Base-by-base conservation (phyloP, 2,888 invertebrate genomes). In the Muschampia plurimacula region DNA sequence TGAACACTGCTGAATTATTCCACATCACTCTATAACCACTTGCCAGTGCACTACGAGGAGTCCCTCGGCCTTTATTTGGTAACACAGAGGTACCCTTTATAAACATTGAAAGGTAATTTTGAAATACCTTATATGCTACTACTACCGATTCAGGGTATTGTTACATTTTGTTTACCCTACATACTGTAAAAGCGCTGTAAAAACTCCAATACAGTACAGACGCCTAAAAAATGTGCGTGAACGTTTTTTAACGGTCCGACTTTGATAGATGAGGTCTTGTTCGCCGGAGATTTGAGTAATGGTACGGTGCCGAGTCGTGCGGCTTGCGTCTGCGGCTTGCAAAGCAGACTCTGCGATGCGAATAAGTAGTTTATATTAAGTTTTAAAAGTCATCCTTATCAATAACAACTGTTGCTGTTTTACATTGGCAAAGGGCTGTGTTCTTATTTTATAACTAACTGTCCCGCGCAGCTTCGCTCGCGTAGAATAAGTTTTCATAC, bases 251-350 rank as follows among this genome's bases (percentile, higher is more conserved):
- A 49, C 60, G 60, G 59, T 10, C n/a, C 32, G 46, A 60, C 60
- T 68, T 68, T 68, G 68, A 68, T 68, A 68, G 59, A 68, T 60
- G 68, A 60, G 68, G 59, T 68, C 46, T 68, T 60, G 59, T 68
- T 60, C 60, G 60, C 7, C 46, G 32, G 60, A 60, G 49, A 68
- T 68, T 68, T 60, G 60, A 60, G 55, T 72, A 60, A 68, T 36
- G 59, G 41, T 39, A 28, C n/a, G 22, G 3, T 41, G 13, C 15
- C n/a, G 60, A 57, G 57, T 39, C 15, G 15, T 55, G 55, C 55
- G 55, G 22, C 55, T 22, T 22, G 66, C 66, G 71, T 10, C 66
- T 49, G 66, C 66, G 66, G 66, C 66, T 66, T 71, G 66, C 66
- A 55, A 22, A 10, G 9, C 8, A 8, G 22, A 1, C 15, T 7